phyloP scores from a whole-genome alignment of 1,140 invertebrate genomes.

The Aphelinus certus region DNA sequence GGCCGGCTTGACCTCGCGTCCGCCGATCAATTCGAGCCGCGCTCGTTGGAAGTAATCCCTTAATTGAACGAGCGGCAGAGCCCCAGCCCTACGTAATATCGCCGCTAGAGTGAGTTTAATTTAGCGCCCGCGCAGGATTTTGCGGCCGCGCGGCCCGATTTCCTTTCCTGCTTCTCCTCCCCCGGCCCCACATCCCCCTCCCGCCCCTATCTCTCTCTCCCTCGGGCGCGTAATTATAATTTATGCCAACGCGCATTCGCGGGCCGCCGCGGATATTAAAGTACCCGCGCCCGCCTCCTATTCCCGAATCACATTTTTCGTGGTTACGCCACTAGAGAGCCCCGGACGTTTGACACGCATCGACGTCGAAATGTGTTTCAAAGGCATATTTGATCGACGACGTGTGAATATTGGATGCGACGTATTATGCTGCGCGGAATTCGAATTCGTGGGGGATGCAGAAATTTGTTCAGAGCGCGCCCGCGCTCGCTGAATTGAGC shows the following conservation, averaged over 20 bases:
- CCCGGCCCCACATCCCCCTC: background rate
- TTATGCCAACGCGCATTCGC: background rate
- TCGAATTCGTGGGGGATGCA: background rate
- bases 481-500: too few relatives aligned
- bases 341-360: too few relatives aligned
- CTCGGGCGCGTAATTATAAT: conserved; percentile 19
- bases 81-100: conserved; percentile 23
- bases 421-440: background rate
- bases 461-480: too few relatives aligned
- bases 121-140: conserved; percentile 7
- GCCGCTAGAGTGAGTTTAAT: conserved; percentile 31
- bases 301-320: background rate
- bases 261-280: background rate
- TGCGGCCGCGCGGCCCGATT: conserved; percentile 9
- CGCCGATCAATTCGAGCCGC: conserved; percentile 9
- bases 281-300: background rate
- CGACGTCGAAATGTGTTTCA: background rate
- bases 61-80: conserved; percentile 7
- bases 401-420: conserved; percentile 10
- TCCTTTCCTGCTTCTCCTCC: conserved; percentile 5
- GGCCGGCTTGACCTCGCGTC: background rate
- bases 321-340: too few relatives aligned
- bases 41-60: conserved; percentile 3
- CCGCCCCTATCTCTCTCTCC: background rate
- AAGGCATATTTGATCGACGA: conserved; percentile 18